Percentiles rank a stretch among this genome's conserved stretches.
Conservation (phyloP, 2,113 vertebrate species). For the Corythoichthys haematopterus region DNA sequence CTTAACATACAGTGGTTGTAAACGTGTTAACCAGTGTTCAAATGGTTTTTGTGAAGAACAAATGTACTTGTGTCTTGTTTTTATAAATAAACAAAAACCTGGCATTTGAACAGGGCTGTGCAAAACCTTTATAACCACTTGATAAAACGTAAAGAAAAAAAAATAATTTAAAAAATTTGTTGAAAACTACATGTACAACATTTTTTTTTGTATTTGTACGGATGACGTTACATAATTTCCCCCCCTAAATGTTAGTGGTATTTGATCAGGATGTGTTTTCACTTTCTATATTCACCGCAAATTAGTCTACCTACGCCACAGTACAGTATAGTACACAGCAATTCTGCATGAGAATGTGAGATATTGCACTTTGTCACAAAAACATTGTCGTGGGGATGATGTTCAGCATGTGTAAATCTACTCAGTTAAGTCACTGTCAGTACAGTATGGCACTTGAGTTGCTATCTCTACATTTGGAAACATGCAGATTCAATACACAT, state of each 20-base stretch:
- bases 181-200: background rate
- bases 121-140: background rate
- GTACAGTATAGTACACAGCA: conserved; percentile 26
- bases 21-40: background rate
- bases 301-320: conserved; percentile 13
- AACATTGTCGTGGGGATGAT: conserved; percentile 35
- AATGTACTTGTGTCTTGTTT: background rate
- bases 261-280: background rate
- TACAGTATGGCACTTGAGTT: conserved; percentile 69
- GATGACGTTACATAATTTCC: background rate
- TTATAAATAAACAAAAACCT: background rate
- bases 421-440: conserved; percentile 63
- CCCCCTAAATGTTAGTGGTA: background rate
- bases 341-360: conserved; percentile 43
- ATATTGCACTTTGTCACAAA: conserved; percentile 73
- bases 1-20: background rate
- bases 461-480: conserved; percentile 54
- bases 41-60: background rate
- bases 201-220: background rate
- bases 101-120: background rate
- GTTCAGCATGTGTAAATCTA: conserved; percentile 60
- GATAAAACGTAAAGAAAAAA: background rate
- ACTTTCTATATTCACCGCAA: background rate
- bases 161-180: background rate
- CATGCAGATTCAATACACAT: conserved; percentile 54